Evolutionary conservation across 2,888 invertebrate species (phyloP), one percentile per base, ranked within the genome.

Genomic region (Ptychoptera albimana): DNA sequence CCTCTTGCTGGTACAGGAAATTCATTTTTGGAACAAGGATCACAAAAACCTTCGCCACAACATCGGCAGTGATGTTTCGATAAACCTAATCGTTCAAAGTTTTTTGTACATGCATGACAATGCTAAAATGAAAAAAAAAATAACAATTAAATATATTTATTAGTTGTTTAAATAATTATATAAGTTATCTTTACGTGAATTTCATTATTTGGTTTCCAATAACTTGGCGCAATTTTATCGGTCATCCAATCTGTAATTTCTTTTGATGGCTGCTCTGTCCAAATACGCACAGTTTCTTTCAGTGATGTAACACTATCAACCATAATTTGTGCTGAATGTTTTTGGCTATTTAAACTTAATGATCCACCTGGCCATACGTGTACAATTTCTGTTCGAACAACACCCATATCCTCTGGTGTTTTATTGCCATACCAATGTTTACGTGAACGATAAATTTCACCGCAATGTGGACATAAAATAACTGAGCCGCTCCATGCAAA

Each of bases 381-480:
- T 12, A 74, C 69, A 39, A 77, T 73, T 60, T 81, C 79, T 7
- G 72, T 69, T 46, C 74, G 64, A n/a, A 15, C 15, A 11, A 83
- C 79, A 10, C 77, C 77, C 29, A 69, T 63, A 48, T 77, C 75
- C 57, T 81, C 82, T 1, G 83, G 81, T 48, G 75, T 72, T 52
- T 76, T 75, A 56, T 86, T 85, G 6, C 83, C 84, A 58, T 77
- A 84, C 86, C 85, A 87, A 59, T 78, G 79, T 57, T 85, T 77
- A 16, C 84, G 70, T 53, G 81, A 80, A 37, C 81, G 70, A 57
- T 75, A 77, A 43, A 64, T 61, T 49, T 64, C 64, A 2, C 64
- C 64, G 45, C 63, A 85, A 53, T 74, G 72, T 11, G 74, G 73
- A 61, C 86, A 87, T 55, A 83, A 82, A 46, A 86, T 74, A 1